Conservation (phyloP, 2,797 vertebrate species). For the Rallus crepitans region DNA sequence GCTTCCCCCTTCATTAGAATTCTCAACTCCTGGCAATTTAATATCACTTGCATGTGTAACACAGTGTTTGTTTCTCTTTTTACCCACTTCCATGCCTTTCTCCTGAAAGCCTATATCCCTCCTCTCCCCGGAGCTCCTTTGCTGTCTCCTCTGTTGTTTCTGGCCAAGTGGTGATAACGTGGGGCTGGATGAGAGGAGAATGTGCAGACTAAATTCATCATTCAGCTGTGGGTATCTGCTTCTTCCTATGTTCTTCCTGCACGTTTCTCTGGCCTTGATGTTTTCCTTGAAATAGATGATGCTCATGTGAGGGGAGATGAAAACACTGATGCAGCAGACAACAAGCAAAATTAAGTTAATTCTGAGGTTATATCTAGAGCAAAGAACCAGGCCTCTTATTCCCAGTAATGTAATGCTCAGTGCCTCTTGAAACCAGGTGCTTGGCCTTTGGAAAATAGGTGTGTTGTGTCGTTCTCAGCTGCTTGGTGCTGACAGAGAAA, state of each 20-base stretch:
- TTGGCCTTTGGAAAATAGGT: not conserved
- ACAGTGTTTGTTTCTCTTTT: not conserved
- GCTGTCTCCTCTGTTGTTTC: not conserved
- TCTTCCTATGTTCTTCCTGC: not conserved
- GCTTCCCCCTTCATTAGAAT: not conserved
- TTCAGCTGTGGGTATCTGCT: not conserved
- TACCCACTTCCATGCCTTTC: not conserved
- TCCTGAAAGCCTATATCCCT: not conserved
- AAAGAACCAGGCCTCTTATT: not conserved
- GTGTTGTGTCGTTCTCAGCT: not conserved
- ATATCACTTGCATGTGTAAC: not conserved
- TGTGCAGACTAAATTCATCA: not conserved
- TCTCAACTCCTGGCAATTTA: not conserved
- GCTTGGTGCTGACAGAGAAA: not conserved
- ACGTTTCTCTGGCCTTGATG: not conserved
- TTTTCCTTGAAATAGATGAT: not conserved
- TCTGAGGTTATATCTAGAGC: not conserved
- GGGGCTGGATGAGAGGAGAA: not conserved
- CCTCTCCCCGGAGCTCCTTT: not conserved
- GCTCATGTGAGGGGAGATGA: not conserved
- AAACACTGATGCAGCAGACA: not conserved
- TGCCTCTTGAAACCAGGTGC: not conserved
- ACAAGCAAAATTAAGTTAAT: not conserved
- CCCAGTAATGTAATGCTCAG: not conserved
- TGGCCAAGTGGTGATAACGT: not conserved